Evolutionary conservation across 2,888 invertebrate genomes (phyloP).

Genomic region (Mylabris sibirica): DNA sequence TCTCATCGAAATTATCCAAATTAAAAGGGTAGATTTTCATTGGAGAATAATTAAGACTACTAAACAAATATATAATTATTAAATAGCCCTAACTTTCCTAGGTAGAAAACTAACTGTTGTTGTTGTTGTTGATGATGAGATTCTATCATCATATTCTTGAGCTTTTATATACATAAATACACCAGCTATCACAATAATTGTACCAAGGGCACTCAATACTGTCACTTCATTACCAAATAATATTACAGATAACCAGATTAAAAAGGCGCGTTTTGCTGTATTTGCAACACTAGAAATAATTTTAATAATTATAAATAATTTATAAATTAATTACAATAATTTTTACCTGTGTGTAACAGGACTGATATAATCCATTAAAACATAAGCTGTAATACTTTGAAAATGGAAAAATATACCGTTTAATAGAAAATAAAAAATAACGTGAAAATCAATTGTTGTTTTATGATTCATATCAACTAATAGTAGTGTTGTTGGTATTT

Average conservation of each 20-base stretch:
- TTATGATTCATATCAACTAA: conserved; percentile 69
- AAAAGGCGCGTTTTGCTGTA: conserved; percentile 78
- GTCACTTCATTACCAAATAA: conserved; percentile 80
- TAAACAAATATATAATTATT: conserved; percentile 27
- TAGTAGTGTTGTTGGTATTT: conserved; percentile 74
- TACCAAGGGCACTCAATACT: conserved; percentile 75
- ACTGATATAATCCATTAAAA: conserved; percentile 80
- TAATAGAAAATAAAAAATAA: conserved; percentile 68
- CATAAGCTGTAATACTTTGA: conserved; percentile 81
- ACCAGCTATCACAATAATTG: conserved; percentile 73
- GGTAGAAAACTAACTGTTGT: conserved; percentile 52
- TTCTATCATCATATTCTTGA: conserved; percentile 66
- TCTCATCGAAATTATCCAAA: too few species aligned
- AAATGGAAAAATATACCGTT: conserved; percentile 82
- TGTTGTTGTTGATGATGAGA: conserved; percentile 39
- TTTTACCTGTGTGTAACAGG: conserved; percentile 81
- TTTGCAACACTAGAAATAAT: conserved; percentile 71
- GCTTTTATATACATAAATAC: conserved; percentile 79
- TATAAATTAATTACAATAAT: conserved; percentile 22
- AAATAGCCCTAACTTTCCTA: conserved; percentile 60
- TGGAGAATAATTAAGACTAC: not conserved
- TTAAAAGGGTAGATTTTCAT: not conserved
- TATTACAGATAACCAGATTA: conserved; percentile 79
- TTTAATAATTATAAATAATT: conserved; percentile 19
- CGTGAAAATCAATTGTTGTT: conserved; percentile 62